Percentiles rank a stretch among this genome's conserved stretches.
These are phyloP conservation scores for Aleiodes testaceus DNA, from an alignment of 2,888 invertebrate species.

Conservation along the genomic window DNA sequence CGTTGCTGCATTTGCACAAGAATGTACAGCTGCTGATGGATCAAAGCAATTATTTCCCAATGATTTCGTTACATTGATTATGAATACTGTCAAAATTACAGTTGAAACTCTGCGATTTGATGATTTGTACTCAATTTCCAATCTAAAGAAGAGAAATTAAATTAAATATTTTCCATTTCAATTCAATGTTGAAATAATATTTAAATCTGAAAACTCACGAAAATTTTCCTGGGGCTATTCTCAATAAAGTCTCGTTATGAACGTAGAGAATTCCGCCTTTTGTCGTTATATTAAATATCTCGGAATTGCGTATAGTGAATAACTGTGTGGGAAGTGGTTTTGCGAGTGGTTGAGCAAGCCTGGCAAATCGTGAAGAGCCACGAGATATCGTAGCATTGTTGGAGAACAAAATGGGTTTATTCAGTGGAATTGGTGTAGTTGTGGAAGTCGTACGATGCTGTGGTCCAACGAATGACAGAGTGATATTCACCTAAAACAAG, in stretches of 20 bases:
- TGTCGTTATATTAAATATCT: conserved; percentile 75
- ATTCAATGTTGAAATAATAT: not conserved
- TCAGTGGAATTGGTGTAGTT: conserved; percentile 54
- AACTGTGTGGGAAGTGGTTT: conserved; percentile 53
- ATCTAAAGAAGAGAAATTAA: conserved; percentile 56
- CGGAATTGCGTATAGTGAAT: conserved; percentile 59
- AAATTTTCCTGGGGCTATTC: conserved; percentile 71
- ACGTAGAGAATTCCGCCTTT: conserved; percentile 77
- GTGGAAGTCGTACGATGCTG: conserved; percentile 62
- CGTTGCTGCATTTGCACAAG: conserved; percentile 75
- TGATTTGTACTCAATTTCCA: conserved; percentile 72
- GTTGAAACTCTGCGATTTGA: conserved; percentile 55
- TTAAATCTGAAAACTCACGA: conserved; percentile 60
- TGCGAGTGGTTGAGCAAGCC: conserved; percentile 62
- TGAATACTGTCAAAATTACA: conserved; percentile 61
- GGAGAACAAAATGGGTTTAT: conserved; percentile 60
- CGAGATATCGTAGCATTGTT: conserved; percentile 56
- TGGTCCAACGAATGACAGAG: conserved; percentile 63
- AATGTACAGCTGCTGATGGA: conserved; percentile 61
- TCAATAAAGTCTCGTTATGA: conserved; percentile 72
- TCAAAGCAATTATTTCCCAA: conserved; percentile 60
- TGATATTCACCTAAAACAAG: conserved; percentile 62
- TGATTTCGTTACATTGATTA: conserved; percentile 64
- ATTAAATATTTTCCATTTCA: not conserved
- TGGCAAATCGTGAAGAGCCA: conserved; percentile 57